These are phyloP conservation scores for Sesia bembeciformis DNA, from an alignment of 2,888 invertebrate genomes.

Conservation along the genomic window DNA sequence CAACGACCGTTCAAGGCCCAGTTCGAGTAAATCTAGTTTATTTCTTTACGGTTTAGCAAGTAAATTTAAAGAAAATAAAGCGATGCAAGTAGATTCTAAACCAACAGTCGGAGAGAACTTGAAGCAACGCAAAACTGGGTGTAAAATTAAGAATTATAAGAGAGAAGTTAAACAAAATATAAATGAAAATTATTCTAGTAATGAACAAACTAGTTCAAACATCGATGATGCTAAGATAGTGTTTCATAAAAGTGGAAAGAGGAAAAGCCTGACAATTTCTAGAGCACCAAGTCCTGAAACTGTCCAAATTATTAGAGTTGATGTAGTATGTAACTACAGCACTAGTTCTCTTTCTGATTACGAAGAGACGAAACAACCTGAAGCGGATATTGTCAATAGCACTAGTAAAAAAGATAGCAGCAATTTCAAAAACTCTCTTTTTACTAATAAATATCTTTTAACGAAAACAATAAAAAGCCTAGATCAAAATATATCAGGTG, in stretches of 20 bases:
- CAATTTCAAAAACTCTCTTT: constrained; percentile 22
- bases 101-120: constrained; percentile 14
- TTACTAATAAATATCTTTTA: constrained; percentile 48
- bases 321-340: constrained; percentile 55
- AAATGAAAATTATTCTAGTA: constrained; percentile 13
- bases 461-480: constrained; percentile 54
- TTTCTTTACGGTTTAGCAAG: constrained; percentile 25
- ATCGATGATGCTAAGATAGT: constrained; percentile 39
- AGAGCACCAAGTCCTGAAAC: constrained; percentile 62
- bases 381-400: neutral
- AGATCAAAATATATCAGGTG: constrained; percentile 49
- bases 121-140: constrained; percentile 17
- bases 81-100: constrained; percentile 30
- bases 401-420: neutral
- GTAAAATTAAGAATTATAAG: constrained; percentile 15
- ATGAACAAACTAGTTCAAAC: constrained; percentile 11
- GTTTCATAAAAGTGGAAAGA: constrained; percentile 43
- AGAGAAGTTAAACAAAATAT: constrained; percentile 14
- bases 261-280: constrained; percentile 62
- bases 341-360: constrained; percentile 26
- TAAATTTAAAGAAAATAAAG: constrained; percentile 36
- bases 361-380: constrained; percentile 24
- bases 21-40: constrained; percentile 46
- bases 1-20: constrained; percentile 41
- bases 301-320: constrained; percentile 64